These are phyloP conservation scores for Heliconius melpomene DNA, from an alignment of 1,140 invertebrate species.

Conservation along the genomic window DNA sequence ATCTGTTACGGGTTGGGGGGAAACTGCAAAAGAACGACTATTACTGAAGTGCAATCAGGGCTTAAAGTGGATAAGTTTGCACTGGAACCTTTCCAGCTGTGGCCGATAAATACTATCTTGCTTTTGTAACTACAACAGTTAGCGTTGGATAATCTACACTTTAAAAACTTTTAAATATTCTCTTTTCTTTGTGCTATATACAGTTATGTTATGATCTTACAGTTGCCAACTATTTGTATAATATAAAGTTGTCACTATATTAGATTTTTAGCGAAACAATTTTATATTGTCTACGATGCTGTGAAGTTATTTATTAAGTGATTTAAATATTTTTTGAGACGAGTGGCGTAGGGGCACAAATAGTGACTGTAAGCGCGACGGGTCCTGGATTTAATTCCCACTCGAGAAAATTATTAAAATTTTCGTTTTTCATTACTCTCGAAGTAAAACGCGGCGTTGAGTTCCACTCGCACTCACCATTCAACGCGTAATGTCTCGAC, in stretches of 20 bases:
- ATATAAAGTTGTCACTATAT: background rate
- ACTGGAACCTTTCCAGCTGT: constrained; percentile 39
- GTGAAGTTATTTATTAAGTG: background rate
- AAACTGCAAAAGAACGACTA: constrained; percentile 29
- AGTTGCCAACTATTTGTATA: background rate
- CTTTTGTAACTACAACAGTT: constrained; percentile 32
- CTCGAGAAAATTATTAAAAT: no score
- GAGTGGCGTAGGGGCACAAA: no score
- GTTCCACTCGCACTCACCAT: no score
- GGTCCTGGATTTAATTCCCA: no score
- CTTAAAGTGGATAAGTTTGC: constrained; percentile 38
- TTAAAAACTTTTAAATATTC: constrained; percentile 5
- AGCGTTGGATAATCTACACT: constrained; percentile 19
- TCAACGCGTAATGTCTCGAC: no score
- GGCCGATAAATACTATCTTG: constrained; percentile 33
- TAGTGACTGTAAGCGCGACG: no score
- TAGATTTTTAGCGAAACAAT: background rate
- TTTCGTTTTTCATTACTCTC: no score
- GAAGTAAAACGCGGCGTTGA: no score
- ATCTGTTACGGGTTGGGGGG: constrained; percentile 1
- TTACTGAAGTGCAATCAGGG: constrained; percentile 34
- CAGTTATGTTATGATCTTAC: background rate
- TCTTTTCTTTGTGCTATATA: background rate
- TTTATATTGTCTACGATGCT: background rate
- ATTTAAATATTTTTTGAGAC: no score